Percentiles rank a stretch among this genome's conserved stretches.
Conservation (phyloP, 2,888 invertebrate genomes). For the Sphaerophoria taeniata region DNA sequence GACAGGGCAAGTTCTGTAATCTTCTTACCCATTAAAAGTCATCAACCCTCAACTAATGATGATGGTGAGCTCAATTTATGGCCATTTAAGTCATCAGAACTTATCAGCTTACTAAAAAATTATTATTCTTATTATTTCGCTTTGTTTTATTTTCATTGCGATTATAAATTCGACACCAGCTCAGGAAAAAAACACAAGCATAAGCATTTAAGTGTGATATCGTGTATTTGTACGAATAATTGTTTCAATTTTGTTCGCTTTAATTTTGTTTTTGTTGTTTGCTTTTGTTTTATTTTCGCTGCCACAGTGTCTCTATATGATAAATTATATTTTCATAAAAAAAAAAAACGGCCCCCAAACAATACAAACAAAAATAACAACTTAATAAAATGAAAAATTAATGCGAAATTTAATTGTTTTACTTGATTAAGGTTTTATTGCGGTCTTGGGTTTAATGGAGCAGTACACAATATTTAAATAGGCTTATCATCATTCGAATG, state of each 20-base stretch:
- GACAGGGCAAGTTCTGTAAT: constrained; percentile 6
- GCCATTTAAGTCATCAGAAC: constrained; percentile 55
- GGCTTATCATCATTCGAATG: constrained; percentile 55
- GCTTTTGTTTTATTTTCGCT: constrained; percentile 13
- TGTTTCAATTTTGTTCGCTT: constrained; percentile 23
- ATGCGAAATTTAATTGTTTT: constrained; percentile 70
- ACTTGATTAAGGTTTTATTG: constrained; percentile 71
- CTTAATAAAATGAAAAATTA: constrained; percentile 31
- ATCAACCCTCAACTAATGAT: constrained; percentile 34
- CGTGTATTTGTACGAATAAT: constrained; percentile 59
- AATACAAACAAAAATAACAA: constrained; percentile 37
- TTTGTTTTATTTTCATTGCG: constrained; percentile 7
- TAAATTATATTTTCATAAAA: constrained; percentile 19
- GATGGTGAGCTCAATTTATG: constrained; percentile 60
- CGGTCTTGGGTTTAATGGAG: constrained; percentile 41
- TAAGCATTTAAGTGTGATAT: constrained; percentile 50
- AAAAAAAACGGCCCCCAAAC: constrained; percentile 18
- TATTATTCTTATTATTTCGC: neutral
- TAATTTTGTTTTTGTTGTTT: constrained; percentile 4
- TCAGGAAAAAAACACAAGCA: neutral
- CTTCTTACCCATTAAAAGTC: constrained; percentile 53
- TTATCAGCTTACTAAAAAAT: constrained; percentile 52
- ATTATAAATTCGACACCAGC: constrained; percentile 26
- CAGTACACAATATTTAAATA: constrained; percentile 3
- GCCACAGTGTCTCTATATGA: constrained; percentile 60